A percentile compares a stretch with the other conserved stretches of the same genome.
phyloP scores from a whole-genome alignment of 1,140 invertebrate genomes.

The Pinna nobilis region DNA sequence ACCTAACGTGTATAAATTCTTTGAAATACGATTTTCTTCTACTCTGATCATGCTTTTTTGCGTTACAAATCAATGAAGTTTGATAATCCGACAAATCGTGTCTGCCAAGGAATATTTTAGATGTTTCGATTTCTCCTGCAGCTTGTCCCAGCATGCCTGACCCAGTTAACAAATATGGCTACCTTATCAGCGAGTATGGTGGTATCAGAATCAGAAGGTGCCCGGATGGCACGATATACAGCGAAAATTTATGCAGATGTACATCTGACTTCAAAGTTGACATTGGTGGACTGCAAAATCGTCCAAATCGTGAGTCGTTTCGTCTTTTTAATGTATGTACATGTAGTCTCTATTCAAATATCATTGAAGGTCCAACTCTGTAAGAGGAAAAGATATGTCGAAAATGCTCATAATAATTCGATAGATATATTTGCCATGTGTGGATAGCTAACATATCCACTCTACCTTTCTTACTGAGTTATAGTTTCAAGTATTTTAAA shows the following conservation, averaged over 20 bases:
- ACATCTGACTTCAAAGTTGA: slow-evolving; percentile 2
- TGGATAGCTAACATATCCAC: too few relatives aligned
- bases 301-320: slow-evolving; percentile 10
- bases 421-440: too few relatives aligned
- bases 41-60: neutral
- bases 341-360: neutral
- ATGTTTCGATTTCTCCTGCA: neutral
- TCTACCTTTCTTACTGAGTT: too few relatives aligned
- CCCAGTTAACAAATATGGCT: slow-evolving; percentile 17
- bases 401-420: too few relatives aligned
- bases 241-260: slow-evolving; percentile 2
- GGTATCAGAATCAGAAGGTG: slow-evolving; percentile 11
- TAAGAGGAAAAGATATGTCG: neutral
- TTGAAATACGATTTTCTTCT: neutral
- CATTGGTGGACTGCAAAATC: slow-evolving; percentile 5
- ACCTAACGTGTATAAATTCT: too few relatives aligned
- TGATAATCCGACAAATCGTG: neutral
- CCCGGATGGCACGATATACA: slow-evolving; percentile 25
- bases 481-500: too few relatives aligned
- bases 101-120: neutral
- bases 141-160: slow-evolving; percentile 24
- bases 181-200: slow-evolving; percentile 12
- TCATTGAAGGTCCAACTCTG: neutral
- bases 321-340: neutral
- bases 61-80: neutral